Evolutionary conservation across 2,113 vertebrate species (phyloP).

Genomic region (Corynorhinus townsendii): DNA sequence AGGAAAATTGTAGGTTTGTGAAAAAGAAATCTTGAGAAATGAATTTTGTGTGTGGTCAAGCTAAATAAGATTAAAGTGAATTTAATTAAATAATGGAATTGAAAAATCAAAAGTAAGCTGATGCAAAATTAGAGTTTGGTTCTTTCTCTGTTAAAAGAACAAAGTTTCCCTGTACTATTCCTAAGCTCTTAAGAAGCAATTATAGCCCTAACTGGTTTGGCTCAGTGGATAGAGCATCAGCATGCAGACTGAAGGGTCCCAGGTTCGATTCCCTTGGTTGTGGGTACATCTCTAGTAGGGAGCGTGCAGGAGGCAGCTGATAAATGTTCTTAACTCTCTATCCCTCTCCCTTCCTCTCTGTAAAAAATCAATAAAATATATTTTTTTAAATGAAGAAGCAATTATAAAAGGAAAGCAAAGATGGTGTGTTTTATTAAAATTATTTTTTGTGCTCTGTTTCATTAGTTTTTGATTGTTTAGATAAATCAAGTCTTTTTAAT

Average conservation of each 20-base stretch:
- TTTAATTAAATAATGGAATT: not conserved
- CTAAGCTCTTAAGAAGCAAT: not conserved
- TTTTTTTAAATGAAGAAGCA: not conserved
- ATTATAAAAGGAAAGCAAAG: not conserved
- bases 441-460: not conserved
- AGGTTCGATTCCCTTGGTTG: no score
- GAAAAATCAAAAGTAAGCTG: not conserved
- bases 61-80: not conserved
- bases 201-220: no score
- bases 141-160: not conserved
- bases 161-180: not conserved
- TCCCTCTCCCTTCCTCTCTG: no score
- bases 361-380: no score
- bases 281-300: no score
- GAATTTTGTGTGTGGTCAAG: not conserved
- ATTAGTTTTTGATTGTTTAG: not conserved
- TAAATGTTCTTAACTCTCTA: no score
- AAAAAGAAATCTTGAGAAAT: not conserved
- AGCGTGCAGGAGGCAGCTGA: no score
- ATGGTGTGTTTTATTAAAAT: not conserved
- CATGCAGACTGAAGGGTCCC: no score
- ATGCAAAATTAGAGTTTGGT: not conserved
- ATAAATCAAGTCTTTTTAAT: not conserved
- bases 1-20: not conserved
- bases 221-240: no score